Base-by-base conservation (phyloP, 2,113 vertebrate genomes). In the Mystacornis crossleyi region DNA sequence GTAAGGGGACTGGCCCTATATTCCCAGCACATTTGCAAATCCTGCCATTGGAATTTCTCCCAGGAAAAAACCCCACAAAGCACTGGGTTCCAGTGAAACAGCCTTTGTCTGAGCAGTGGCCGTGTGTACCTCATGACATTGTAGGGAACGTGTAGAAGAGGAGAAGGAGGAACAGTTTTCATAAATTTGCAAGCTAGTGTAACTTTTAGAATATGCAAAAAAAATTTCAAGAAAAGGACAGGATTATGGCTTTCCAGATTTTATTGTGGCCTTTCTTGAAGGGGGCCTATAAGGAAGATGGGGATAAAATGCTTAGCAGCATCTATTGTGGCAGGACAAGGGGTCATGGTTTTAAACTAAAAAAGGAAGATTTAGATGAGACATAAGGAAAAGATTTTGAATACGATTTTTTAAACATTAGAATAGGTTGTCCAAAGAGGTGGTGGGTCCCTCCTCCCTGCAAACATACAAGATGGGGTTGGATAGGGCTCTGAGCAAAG, bases 311-410 rank as follows among this genome's bases (percentile, higher is more conserved):
- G 20, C n/a, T 73, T 20, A 33, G 12, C 28, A 33, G 36, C 8
- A 12, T 2, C 10, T 29, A 13, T 29, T 45, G 40, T 0, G 0
- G 12, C 12, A 51, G 7, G 43, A 57, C 8, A 72, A 73, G 12
- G 10, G 8, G 4, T 8, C 43, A 31, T 33, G 12, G 14, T 25
- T 72, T 71, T 33, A 72, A 71, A 62, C 6, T 55, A 29, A 70
- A 62, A 33, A 62, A 29, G 2, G 43, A 11, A 66, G 31, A 53
- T 47, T 51, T 31, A 67, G 14, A 65, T 4, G 13, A 6, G 2
- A 15, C 2, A 36, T 23, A n/a, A 50, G 10, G n/a, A 62, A 34
- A 47, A 2, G 4, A 8, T 25, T 36, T 86, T 82, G 5, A 3
- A 3, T 2, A 14, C 18, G 1, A 26, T 34, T 69, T 18, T 18